phyloP scores from a whole-genome alignment of 2,888 invertebrate species.

The Acrobeloides nanus region DNA sequence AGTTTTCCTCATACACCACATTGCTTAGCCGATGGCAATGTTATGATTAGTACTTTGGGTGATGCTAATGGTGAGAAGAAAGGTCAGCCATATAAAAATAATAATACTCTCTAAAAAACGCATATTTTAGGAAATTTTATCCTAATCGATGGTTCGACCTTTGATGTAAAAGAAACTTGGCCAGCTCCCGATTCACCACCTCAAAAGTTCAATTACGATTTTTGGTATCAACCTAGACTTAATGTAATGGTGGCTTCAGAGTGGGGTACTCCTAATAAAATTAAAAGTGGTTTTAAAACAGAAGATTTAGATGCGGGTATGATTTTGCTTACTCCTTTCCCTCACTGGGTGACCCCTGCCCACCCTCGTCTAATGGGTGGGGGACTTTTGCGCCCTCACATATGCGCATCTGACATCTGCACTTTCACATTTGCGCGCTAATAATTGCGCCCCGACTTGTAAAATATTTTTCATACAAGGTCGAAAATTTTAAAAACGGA shows the following conservation, averaged over 20 bases:
- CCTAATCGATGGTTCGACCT: constrained; percentile 73
- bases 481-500: too few species aligned
- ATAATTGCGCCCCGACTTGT: too few species aligned
- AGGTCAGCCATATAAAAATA: constrained; percentile 58
- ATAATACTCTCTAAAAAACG: constrained; percentile 43
- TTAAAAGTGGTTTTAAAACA: constrained; percentile 64
- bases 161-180: constrained; percentile 64
- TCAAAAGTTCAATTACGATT: constrained; percentile 73
- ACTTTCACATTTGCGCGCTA: too few species aligned
- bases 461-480: too few species aligned
- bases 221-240: constrained; percentile 65
- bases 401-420: too few species aligned
- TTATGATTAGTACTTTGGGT: constrained; percentile 91
- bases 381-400: too few species aligned
- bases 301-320: constrained; percentile 56
- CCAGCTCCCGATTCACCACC: constrained; percentile 35
- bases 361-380: too few species aligned
- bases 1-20: constrained; percentile 87
- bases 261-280: constrained; percentile 81
- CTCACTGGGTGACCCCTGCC: constrained; percentile 37
- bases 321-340: constrained; percentile 56
- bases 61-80: constrained; percentile 74
- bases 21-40: constrained; percentile 77
- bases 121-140: constrained; percentile 66
- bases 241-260: constrained; percentile 83